Evolutionary conservation across 2,797 vertebrate genomes (phyloP), one percentile per base, ranked within the genome.

Genomic region (Acanthurus leucopareius): DNA sequence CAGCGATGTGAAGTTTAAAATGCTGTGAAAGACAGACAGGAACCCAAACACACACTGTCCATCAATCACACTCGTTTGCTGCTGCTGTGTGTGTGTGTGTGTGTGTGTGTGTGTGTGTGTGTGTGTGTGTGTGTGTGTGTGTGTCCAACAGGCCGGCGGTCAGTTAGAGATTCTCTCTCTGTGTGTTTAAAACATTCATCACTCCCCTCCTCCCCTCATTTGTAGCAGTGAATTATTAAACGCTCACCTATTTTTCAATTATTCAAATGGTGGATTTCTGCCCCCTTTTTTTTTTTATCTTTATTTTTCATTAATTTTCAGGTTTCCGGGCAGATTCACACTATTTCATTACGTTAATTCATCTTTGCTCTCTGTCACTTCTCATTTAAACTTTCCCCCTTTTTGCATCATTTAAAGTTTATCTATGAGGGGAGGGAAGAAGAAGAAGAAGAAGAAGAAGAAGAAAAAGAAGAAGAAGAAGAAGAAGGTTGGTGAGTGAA

Each of bases 171-270:
- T 84, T 85, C 72, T 57, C 67, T 60, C 47, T 54, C 60, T 76
- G 80, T 52, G 80, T 52, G 67, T 88, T 89, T 94, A 88, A 95
- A 95, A 95, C 90, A 93, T 95, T 95, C 86, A 95, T 94, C 90
- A 79, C 88, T 71, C 75, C 68, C 88, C 86, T 89, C 89, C 90
- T 91, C 84, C 61, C 76, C 91, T 94, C 91, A 92, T 95, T 95
- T 95, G 94, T 95, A 91, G 71, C 78, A 79, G 90, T 96, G 84
- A 95, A 95, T 95, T 94, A 95, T 95, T 96, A 83, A 95, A 86
- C 74, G n/a, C 63, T 90, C 79, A 94, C 90, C 89, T 93, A 87
- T 93, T 93, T 93, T 95, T 94, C 71, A 95, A 94, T 94, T 93
- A 95, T 96, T 95, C 77, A 95, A 92, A 90, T 79, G 47, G 82